phyloP scores from a whole-genome alignment of 2,797 vertebrate genomes.

The Odontamblyopus lacepedii region DNA sequence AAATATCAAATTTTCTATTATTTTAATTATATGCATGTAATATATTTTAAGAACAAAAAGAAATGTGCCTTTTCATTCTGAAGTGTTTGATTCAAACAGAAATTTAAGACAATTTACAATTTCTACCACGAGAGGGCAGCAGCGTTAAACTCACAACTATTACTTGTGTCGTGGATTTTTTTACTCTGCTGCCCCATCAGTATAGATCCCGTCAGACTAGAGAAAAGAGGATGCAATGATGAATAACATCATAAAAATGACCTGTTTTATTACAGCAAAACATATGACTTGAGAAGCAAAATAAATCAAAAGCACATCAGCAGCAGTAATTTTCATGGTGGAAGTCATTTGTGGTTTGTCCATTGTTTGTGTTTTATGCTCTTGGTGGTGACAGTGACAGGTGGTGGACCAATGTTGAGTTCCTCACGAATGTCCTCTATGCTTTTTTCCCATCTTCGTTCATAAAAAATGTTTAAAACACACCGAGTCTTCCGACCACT shows the following conservation, averaged over 20 bases:
- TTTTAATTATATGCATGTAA: background rate
- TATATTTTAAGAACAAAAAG: background rate
- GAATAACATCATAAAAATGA: background rate
- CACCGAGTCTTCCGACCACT: conserved; percentile 80
- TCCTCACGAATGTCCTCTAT: conserved; percentile 84
- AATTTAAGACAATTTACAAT: background rate
- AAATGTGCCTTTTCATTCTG: background rate
- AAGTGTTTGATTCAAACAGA: background rate
- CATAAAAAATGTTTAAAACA: conserved; percentile 89
- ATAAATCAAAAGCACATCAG: background rate
- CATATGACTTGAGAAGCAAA: background rate
- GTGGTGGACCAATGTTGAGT: conserved; percentile 84
- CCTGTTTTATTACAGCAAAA: background rate
- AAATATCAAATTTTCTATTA: background rate
- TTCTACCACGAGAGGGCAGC: conserved; percentile 39
- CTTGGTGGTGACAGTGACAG: conserved; percentile 26
- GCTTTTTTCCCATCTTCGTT: conserved; percentile 91
- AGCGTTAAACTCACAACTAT: conserved; percentile 5
- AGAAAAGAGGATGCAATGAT: background rate
- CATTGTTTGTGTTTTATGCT: background rate
- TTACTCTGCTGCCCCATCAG: too few species aligned
- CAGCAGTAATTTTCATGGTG: background rate
- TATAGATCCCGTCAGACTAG: too few species aligned
- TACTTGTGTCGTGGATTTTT: background rate
- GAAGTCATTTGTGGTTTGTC: background rate